These are phyloP conservation scores for Chaenocephalus aceratus DNA, from an alignment of 2,113 vertebrate species.

Conservation along the genomic window DNA sequence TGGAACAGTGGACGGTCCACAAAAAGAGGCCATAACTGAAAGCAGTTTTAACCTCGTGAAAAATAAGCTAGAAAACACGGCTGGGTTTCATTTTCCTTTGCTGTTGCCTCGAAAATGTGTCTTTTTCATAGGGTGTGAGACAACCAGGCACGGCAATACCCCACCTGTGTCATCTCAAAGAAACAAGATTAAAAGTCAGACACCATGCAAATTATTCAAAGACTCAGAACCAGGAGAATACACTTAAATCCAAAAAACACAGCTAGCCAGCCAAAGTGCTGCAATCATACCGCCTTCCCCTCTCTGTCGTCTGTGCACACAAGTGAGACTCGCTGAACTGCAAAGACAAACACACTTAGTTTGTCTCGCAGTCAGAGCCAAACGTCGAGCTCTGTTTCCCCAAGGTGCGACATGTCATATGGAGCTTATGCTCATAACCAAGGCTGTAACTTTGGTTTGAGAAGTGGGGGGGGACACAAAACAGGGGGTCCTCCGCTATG, in stretches of 20 bases:
- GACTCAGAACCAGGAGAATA: conserved; percentile 12
- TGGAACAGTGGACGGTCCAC: not conserved
- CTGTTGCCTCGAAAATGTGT: conserved; percentile 35
- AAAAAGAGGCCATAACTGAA: conserved; percentile 6
- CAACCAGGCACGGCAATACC: conserved; percentile 9
- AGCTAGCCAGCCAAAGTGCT: conserved; percentile 30
- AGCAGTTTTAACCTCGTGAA: not conserved
- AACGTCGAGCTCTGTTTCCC: conserved; percentile 55
- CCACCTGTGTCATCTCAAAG: conserved; percentile 41
- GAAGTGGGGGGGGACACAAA: too few relatives aligned
- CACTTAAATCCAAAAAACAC: not conserved
- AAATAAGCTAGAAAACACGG: conserved; percentile 2
- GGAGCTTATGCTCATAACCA: conserved; percentile 63
- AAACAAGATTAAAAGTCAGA: conserved; percentile 59
- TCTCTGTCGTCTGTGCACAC: conserved; percentile 42
- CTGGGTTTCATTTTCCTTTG: conserved; percentile 31
- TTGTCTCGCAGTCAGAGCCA: conserved; percentile 59
- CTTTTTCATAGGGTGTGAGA: conserved; percentile 44
- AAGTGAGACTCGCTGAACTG: conserved; percentile 50
- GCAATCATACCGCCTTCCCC: conserved; percentile 40
- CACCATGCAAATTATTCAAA: conserved; percentile 53
- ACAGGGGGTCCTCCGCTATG: too few relatives aligned
- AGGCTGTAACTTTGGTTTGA: too few relatives aligned
- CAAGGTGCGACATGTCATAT: conserved; percentile 63
- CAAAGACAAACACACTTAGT: conserved; percentile 69